Base-by-base conservation (phyloP, 1,140 invertebrate species). In the Drosophila parabipectinata region DNA sequence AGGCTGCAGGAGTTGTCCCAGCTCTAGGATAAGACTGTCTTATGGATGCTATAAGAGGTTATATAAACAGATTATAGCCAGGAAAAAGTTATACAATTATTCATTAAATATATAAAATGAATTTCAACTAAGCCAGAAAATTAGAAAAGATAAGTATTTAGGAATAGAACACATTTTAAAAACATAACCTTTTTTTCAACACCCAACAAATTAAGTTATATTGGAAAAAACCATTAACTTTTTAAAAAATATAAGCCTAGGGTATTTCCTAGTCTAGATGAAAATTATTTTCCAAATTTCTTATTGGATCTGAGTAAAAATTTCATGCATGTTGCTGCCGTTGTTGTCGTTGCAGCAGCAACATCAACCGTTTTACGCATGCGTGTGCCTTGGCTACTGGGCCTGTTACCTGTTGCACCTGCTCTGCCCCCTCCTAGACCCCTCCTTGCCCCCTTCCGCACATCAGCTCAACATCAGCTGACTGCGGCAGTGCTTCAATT, bases 341-440 rank as follows among this genome's bases (percentile, higher is more conserved):
- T 85, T 78, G 62, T 63, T 32, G 63, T 45, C 52, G 53, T 47
- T 61, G 26, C 50, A 62, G 8, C 77, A 77, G 39, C 76, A 60
- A 45, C 75, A 77, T 81, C 73, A 87, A 81, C 81, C 82, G 82
- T 85, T 87, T 85, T 79, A 89, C 83, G 83, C 83, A 83, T 83
- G 83, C 83, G 79, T 88, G 83, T 79, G 79, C 72, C 66, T 72
- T 60, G 50, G 47, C 37, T 63, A 62, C 59, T 39, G 48, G 41
- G 54, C 44, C 41, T 47, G 15, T 18, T 59, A 59, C 59, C 66
- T 67, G 76, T 87, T 85, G 74, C 82, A 85, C 81, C 81, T 87
- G 67, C 34, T 32, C 44, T 10, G 32, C 28, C 39, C 32, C 57
- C n/a, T 15, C 1, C 8, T 37, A 14, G 14, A 15, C 12, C 2